Evolutionary conservation across 2,797 vertebrate species (phyloP), one percentile per base, ranked within the genome.

Genomic region (Leuciscus waleckii): DNA sequence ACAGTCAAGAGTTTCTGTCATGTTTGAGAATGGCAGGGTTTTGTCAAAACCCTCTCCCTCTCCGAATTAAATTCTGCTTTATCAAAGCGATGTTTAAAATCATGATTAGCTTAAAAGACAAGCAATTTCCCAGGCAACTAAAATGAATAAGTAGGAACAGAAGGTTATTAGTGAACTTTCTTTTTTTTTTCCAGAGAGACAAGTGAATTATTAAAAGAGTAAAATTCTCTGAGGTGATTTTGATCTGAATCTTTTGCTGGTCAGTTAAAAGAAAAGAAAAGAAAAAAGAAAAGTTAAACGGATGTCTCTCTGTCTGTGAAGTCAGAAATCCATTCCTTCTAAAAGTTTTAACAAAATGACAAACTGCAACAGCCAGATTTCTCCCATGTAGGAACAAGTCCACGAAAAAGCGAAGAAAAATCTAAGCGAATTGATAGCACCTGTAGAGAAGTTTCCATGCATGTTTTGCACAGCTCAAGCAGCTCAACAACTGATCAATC

Each of bases 131-230:
- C 17, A 73, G 63, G 23, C 76, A 69, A 78, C 49, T 29, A 19
- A 26, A 23, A 61, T 61, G 32, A 63, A 71, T 54, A 35, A 77
- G 23, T 14, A 41, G 16, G 46, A 75, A 76, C 49, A 35, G 46
- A 80, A 88, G 74, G 83, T 86, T 87, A 87, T 85, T 90, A 84
- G 85, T 37, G 46, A 85, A 87, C 77, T 65, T 80, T 56, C 49
- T 46, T 41, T 41, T 10, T 87, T 89, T 76, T 85, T 88, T 82
- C 84, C 85, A 88, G 76, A 89, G 73, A 90, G 88, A 79, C 78
- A 84, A 54, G 90, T 77, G 85, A 83, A 89, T 93, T 90, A 90
- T 84, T 77, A 90, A 91, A 92, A 88, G 89, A 89, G 79, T 86
- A 87, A 90, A 91, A 91, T 84, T 86, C 84, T 87, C 90, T 23